Conservation (phyloP, 2,797 vertebrate genomes). For the Notamacropus eugenii region DNA sequence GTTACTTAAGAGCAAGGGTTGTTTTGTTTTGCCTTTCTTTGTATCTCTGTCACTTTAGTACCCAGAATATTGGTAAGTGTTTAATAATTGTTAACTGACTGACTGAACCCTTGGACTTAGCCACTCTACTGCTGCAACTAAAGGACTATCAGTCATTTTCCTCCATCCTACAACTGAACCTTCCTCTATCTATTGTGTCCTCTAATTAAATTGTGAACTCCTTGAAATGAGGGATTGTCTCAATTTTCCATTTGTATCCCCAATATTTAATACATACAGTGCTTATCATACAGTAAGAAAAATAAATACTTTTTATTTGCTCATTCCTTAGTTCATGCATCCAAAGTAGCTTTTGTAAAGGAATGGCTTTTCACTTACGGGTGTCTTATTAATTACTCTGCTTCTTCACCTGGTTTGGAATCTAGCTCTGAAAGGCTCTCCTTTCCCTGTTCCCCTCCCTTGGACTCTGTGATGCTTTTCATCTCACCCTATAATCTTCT, state of each 20-base stretch:
- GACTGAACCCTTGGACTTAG: background rate
- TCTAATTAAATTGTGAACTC: background rate
- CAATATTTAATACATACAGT: background rate
- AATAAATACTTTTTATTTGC: background rate
- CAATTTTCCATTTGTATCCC: background rate
- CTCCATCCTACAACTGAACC: background rate
- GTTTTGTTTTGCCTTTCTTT: background rate
- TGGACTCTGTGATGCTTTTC: background rate
- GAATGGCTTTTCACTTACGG: background rate
- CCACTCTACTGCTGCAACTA: background rate
- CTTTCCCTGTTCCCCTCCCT: background rate
- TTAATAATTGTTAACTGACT: background rate
- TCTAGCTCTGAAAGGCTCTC: background rate
- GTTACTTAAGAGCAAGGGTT: background rate
- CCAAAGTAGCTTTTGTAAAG: constrained; percentile 19
- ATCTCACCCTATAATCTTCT: background rate
- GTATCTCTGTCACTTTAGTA: background rate
- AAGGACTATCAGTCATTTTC: background rate
- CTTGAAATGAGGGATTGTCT: background rate
- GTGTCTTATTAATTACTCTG: background rate
- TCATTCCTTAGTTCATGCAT: background rate
- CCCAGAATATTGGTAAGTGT: background rate
- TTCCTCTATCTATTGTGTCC: background rate
- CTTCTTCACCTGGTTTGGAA: background rate
- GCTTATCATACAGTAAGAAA: background rate